These are phyloP conservation scores for Whitmania pigra DNA, from an alignment of 1,140 invertebrate genomes.

Conservation along the genomic window DNA sequence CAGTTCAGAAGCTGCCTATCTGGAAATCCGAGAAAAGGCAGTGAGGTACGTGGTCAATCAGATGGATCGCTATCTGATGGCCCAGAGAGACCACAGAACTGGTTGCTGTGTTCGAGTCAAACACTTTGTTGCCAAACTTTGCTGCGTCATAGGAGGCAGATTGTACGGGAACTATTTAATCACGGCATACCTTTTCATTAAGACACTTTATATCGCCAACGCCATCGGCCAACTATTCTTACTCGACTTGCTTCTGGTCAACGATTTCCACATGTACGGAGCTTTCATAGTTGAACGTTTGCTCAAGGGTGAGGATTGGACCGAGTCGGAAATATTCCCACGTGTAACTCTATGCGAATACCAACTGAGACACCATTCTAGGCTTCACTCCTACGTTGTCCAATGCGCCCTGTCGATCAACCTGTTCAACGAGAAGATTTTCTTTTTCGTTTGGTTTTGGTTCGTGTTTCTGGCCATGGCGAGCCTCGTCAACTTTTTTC, in stretches of 20 bases:
- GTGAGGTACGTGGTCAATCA: conserved; percentile 41
- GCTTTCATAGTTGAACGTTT: conserved; percentile 45
- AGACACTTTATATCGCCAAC: conserved; percentile 45
- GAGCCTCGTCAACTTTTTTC: conserved; percentile 39
- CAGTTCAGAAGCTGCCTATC: conserved; percentile 23
- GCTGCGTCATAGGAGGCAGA: conserved; percentile 39
- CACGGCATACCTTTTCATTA: conserved; percentile 45
- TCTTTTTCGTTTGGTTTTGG: conserved; percentile 50
- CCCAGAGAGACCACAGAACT: conserved; percentile 36
- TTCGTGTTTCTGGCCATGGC: conserved; percentile 45
- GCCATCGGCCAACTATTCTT: conserved; percentile 47
- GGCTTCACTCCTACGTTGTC: conserved; percentile 45
- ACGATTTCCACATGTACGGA: conserved; percentile 45
- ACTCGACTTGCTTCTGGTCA: conserved; percentile 45
- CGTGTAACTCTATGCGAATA: conserved; percentile 48
- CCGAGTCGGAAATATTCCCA: conserved; percentile 42
- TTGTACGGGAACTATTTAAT: conserved; percentile 46
- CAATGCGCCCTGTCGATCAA: conserved; percentile 49
- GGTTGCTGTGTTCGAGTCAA: conserved; percentile 36
- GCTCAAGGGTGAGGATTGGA: conserved; percentile 42
- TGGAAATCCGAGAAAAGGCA: conserved; percentile 36
- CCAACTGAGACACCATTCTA: conserved; percentile 45
- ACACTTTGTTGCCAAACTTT: conserved; percentile 36
- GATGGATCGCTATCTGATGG: conserved; percentile 40
- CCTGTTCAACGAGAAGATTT: conserved; percentile 49